These are phyloP conservation scores for Rhagoletis pomonella DNA, from an alignment of 1,140 invertebrate genomes.

Conservation along the genomic window DNA sequence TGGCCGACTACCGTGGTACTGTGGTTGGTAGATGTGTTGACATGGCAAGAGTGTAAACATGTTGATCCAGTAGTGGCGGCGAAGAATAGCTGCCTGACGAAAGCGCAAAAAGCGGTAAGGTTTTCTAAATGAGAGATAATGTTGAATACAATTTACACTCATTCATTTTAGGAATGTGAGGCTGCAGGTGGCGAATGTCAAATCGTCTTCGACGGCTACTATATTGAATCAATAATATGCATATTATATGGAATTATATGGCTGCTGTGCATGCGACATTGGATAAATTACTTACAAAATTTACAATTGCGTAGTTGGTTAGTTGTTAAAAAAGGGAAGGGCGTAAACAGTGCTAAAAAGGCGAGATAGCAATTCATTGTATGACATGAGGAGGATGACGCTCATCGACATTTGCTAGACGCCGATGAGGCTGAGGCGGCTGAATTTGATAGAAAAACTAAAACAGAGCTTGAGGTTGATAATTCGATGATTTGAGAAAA, in stretches of 20 bases:
- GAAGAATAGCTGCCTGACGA: conserved; percentile 76
- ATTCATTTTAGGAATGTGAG: conserved; percentile 80
- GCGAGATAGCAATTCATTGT: conserved; percentile 72
- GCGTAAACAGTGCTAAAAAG: conserved; percentile 56
- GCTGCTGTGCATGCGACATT: conserved; percentile 82
- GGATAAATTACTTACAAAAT: conserved; percentile 76
- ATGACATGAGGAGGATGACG: conserved; percentile 59
- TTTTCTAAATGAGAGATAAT: too few relatives aligned
- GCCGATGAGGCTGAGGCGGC: not conserved
- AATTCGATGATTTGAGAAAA: not conserved
- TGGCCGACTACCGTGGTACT: conserved; percentile 96
- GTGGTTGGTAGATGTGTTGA: conserved; percentile 93
- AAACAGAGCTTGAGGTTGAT: not conserved
- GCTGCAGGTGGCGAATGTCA: conserved; percentile 82
- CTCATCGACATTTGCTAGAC: not conserved
- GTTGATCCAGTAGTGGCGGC: conserved; percentile 68
- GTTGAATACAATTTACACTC: conserved; percentile 26
- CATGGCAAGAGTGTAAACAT: conserved; percentile 83
- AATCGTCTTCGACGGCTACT: conserved; percentile 91
- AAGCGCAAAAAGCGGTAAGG: conserved; percentile 75
- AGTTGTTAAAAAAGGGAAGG: conserved; percentile 61
- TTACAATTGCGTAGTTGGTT: conserved; percentile 76
- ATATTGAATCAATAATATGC: conserved; percentile 89
- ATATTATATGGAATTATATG: conserved; percentile 88
- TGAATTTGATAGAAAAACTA: not conserved